Evolutionary conservation across 2,113 vertebrate genomes (phyloP).

Genomic region (Myanophis thanlyinensis): DNA sequence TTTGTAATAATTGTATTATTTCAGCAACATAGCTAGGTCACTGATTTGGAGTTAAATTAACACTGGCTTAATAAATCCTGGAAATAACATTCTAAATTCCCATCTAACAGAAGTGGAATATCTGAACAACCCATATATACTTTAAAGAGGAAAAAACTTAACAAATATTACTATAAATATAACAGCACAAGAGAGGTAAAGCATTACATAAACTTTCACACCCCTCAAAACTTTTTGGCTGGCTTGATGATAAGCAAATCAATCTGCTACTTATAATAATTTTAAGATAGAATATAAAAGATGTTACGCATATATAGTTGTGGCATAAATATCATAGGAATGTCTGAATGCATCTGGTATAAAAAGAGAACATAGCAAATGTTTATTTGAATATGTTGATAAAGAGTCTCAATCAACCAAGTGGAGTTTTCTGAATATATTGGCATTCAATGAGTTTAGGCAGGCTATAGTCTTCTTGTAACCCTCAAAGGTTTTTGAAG

Average conservation of each 20-base stretch:
- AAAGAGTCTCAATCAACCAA: background rate
- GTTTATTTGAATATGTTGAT: background rate
- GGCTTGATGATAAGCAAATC: background rate
- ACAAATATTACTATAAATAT: background rate
- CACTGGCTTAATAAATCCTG: background rate
- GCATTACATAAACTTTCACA: background rate
- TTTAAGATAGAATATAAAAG: background rate
- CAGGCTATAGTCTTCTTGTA: background rate
- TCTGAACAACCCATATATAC: background rate
- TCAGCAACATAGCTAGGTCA: constrained; percentile 30
- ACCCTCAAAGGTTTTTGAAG: background rate
- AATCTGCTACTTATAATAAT: background rate
- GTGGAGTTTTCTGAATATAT: background rate
- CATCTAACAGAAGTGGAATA: background rate
- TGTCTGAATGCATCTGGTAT: background rate
- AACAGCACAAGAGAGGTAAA: background rate
- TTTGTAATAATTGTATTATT: constrained; percentile 40
- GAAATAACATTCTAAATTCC: background rate
- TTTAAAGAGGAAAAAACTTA: background rate
- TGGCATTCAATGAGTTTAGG: background rate
- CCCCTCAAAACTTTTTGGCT: background rate
- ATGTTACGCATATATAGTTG: background rate
- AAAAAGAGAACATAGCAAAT: background rate
- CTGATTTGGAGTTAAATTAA: background rate
- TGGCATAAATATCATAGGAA: background rate